A percentile compares a stretch with the other conserved stretches of the same genome.
Evolutionary conservation across 2,113 vertebrate genomes (phyloP).

Genomic region (Phaetusa simplex): DNA sequence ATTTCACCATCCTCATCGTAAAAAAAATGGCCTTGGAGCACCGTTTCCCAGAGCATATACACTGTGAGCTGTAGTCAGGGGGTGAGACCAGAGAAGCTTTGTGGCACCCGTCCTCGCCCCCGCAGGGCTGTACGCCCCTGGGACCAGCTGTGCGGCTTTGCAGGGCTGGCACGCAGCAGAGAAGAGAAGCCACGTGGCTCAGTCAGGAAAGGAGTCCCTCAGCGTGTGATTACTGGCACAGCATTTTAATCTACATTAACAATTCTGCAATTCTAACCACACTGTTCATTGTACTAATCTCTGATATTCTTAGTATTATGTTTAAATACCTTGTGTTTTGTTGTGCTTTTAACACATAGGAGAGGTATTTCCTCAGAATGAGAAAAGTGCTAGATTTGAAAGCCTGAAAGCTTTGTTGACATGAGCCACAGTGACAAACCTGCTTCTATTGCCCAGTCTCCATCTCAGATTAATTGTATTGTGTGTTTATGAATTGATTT

Average conservation of each 20-base stretch:
- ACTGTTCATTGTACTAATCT: not conserved
- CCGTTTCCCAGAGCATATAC: not conserved
- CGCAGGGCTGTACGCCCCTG: rapidly evolving
- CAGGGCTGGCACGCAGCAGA: not conserved
- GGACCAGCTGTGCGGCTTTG: not conserved
- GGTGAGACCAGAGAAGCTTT: not conserved
- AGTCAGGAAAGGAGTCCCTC: not conserved
- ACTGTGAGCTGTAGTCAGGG: rapidly evolving
- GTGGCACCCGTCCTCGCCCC: rapidly evolving
- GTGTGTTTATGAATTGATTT: not conserved
- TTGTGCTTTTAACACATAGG: not conserved
- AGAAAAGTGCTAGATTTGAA: not conserved
- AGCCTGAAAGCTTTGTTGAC: not conserved
- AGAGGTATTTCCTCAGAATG: not conserved
- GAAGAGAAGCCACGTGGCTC: not conserved
- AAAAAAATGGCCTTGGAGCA: not conserved
- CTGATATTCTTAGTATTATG: not conserved
- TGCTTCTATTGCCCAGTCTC: not conserved
- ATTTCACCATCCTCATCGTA: not conserved
- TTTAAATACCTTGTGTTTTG: not conserved
- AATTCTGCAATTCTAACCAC: not conserved
- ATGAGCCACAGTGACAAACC: not conserved
- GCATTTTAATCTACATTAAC: not conserved
- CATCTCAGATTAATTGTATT: not conserved
- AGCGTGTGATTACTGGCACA: not conserved